Base-by-base conservation (phyloP, 2,113 vertebrate species). In the Protomyctophum bolini region DNA sequence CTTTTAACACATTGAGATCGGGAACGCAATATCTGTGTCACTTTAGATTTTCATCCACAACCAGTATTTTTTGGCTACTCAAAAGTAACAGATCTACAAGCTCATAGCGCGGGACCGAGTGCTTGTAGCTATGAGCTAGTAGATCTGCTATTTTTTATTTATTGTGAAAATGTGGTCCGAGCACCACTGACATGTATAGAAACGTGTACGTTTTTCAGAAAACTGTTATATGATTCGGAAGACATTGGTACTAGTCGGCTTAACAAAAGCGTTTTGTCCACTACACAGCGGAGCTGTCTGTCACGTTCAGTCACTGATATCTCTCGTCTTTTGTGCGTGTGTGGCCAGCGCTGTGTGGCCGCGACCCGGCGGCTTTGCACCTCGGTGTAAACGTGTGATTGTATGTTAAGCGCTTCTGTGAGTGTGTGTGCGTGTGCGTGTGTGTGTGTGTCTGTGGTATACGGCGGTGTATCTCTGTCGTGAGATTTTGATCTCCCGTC, bases 401-500 rank as follows among this genome's bases (percentile, higher is more conserved):
- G 41, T 64, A 14, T 51, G 48, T 50, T 11, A 49, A 61, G 28
- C 41, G 58, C 14, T 48, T 45, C 8, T 65, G 49, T 10, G 63
- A 7, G 9, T 9, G 9, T 47, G 41, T 45, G 59, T 45, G 11
- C 45, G 59, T 15, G 46, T 47, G 60, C 46, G 55, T 58, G 52
- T 57, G 66, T 15, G 49, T 52, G 49, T 52, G 48, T 29, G 15
- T 52, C 6, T 52, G 63, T 33, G 33, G 15, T 62, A 12, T 29
- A 49, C 66, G 62, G 51, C 21, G 66, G 33, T 60, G 33, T 60
- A 28, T 69, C 29, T 59, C 56, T 59, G 55, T 15, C 72, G 58
- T 68, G 73, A 57, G 90, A 91, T 91, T 85, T 82, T 68, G 80
- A 92, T 91, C 88, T 85, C 78, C 88, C 81, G 78, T 83, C 76